Percentiles rank a stretch among this genome's conserved stretches.
These are phyloP conservation scores for Aphodius sticticus DNA, from an alignment of 2,888 invertebrate genomes.

Conservation along the genomic window DNA sequence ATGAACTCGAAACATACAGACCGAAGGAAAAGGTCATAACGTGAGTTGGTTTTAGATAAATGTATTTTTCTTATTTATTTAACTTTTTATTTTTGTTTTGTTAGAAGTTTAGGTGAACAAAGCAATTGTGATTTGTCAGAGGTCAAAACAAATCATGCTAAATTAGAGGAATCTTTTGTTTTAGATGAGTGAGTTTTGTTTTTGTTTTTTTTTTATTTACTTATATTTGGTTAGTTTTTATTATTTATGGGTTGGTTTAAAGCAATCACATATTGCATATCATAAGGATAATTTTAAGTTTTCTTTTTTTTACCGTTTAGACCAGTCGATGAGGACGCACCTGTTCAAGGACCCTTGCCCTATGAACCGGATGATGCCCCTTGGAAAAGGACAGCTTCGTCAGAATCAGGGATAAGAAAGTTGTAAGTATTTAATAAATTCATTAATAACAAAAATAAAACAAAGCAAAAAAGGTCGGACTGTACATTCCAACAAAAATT, in stretches of 20 bases:
- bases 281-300: background rate
- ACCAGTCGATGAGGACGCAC: conserved; percentile 78
- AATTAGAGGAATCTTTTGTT: background rate
- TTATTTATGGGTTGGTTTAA: conserved; percentile 8
- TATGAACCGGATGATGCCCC: conserved; percentile 98
- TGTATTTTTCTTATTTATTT: conserved; percentile 5
- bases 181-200: conserved; percentile 11
- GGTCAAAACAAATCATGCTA: background rate
- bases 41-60: conserved; percentile 51
- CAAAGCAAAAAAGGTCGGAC: no score
- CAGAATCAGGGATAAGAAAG: conserved; percentile 88
- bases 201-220: conserved; percentile 31
- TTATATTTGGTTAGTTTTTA: conserved; percentile 18
- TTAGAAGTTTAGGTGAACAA: background rate
- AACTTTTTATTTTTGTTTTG: conserved; percentile 6
- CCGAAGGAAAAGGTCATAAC: conserved; percentile 64
- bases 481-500: no score
- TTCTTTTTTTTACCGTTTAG: conserved; percentile 47
- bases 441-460: background rate
- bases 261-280: background rate
- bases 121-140: background rate
- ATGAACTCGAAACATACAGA: conserved; percentile 82
- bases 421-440: conserved; percentile 71
- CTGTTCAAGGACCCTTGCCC: conserved; percentile 96
- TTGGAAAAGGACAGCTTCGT: conserved; percentile 76